Conservation (phyloP, 2,113 vertebrate genomes). For the Albula goreensis region DNA sequence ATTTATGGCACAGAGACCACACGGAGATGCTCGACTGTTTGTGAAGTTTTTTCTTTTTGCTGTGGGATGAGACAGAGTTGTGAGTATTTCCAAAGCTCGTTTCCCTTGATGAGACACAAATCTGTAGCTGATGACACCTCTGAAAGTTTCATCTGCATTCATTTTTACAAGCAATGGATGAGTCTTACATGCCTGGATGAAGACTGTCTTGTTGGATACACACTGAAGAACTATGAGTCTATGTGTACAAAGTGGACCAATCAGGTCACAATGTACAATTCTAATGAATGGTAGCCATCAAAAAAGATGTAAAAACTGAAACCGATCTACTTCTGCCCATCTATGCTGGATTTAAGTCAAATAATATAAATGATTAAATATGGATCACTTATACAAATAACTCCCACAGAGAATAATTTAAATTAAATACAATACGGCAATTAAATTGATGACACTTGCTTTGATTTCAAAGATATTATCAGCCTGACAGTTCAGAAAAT, state of each 20-base stretch:
- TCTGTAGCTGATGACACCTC: no score
- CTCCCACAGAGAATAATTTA: neutral
- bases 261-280: no score
- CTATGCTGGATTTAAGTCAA: no score
- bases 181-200: neutral
- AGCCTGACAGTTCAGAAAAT: neutral
- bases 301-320: neutral
- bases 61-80: no score
- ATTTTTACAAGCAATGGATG: neutral
- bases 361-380: neutral
- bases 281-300: neutral
- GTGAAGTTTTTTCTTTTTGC: no score
- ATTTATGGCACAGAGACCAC: no score
- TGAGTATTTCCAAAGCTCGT: no score
- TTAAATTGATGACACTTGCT: neutral
- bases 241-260: no score
- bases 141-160: no score
- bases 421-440: neutral
- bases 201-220: neutral
- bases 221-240: neutral
- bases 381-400: neutral
- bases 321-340: neutral
- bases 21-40: no score
- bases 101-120: no score
- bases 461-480: neutral